phyloP scores from a whole-genome alignment of 2,888 invertebrate species.

The Erebia aethiops region DNA sequence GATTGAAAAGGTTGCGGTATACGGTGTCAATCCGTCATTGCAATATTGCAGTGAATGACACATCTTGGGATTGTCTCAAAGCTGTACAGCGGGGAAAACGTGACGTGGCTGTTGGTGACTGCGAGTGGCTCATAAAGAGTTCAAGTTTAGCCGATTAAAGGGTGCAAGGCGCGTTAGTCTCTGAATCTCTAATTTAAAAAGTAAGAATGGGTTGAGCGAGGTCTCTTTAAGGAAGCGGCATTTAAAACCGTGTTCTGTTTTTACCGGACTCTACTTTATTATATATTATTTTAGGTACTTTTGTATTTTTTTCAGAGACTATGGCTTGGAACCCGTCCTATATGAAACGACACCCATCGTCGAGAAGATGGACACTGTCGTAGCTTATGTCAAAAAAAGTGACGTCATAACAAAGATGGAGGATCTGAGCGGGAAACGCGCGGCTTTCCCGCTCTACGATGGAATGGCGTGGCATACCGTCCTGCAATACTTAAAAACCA shows the following conservation, averaged over 20 bases:
- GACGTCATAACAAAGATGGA: slow-evolving; percentile 81
- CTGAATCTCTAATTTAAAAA: too few species aligned
- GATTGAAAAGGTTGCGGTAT: neutral
- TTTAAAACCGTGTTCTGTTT: too few species aligned
- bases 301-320: slow-evolving; percentile 71
- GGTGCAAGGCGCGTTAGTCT: too few species aligned
- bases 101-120: slow-evolving; percentile 88
- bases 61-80: slow-evolving; percentile 86
- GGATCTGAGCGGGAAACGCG: slow-evolving; percentile 87
- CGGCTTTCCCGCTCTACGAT: slow-evolving; percentile 91
- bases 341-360: slow-evolving; percentile 84
- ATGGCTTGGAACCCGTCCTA: slow-evolving; percentile 81
- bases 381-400: slow-evolving; percentile 86
- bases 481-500: slow-evolving; percentile 65
- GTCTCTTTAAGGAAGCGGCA: too few species aligned
- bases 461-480: slow-evolving; percentile 87
- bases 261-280: too few species aligned
- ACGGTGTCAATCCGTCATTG: slow-evolving; percentile 90
- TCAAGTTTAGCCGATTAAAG: too few species aligned
- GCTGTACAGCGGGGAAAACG: slow-evolving; percentile 84
- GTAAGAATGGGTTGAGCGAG: too few species aligned
- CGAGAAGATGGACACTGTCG: slow-evolving; percentile 84
- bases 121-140: slow-evolving; percentile 52
- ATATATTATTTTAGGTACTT: too few species aligned
- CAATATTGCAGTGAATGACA: slow-evolving; percentile 87